Evolutionary conservation across 2,797 vertebrate genomes (phyloP).

Genomic region (Enoplosus armatus): DNA sequence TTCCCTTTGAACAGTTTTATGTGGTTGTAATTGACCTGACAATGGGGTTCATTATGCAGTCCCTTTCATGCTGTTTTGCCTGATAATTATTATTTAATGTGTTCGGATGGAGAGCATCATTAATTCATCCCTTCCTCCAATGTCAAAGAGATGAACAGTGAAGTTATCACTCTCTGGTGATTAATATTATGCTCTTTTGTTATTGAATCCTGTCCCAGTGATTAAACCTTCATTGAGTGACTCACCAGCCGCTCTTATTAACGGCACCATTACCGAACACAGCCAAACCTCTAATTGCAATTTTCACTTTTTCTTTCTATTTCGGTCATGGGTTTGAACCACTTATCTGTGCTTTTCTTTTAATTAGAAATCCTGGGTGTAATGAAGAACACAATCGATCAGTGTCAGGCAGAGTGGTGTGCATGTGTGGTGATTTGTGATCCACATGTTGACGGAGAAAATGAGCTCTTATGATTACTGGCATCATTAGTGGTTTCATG

Average conservation of each 20-base stretch:
- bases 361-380: conserved; percentile 86
- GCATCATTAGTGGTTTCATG: conserved; percentile 72
- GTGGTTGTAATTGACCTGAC: conserved; percentile 85
- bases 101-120: conserved; percentile 85
- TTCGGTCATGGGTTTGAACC: conserved; percentile 79
- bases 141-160: conserved; percentile 88
- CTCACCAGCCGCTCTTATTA: conserved; percentile 85
- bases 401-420: conserved; percentile 71
- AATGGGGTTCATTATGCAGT: conserved; percentile 85
- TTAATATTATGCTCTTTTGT: conserved; percentile 87
- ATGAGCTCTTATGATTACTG: conserved; percentile 76
- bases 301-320: conserved; percentile 81
- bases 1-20: conserved; percentile 82
- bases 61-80: conserved; percentile 86
- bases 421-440: conserved; percentile 71
- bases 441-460: conserved; percentile 75
- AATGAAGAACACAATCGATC: conserved; percentile 86
- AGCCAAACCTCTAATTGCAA: conserved; percentile 83
- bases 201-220: conserved; percentile 87
- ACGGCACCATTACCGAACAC: conserved; percentile 84
- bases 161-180: conserved; percentile 85
- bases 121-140: conserved; percentile 87
- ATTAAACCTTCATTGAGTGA: conserved; percentile 86
- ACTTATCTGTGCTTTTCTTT: conserved; percentile 86
- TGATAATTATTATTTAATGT: conserved; percentile 88